Base-by-base conservation (phyloP, 2,888 invertebrate species). In the Nomada flava region DNA sequence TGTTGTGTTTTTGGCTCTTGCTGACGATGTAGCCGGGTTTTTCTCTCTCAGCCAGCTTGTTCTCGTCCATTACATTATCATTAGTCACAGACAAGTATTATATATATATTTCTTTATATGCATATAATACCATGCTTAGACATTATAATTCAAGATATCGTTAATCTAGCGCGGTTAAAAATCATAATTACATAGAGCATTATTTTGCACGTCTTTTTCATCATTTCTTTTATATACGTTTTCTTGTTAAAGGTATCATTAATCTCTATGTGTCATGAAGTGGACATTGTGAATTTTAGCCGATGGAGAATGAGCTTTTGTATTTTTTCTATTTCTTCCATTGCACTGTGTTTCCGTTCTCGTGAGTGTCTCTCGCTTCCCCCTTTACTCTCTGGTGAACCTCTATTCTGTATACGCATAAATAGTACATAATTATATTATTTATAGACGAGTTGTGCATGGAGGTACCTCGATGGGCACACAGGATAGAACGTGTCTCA, bases 401-500 rank as follows among this genome's bases (percentile, higher is more conserved):
- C 18, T 68, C 69, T 84, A 68, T 11, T 73, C 75, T 90, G 85
- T 88, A 85, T 88, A 88, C 87, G 90, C 91, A 89, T 92, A 91
- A 91, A 91, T 91, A 89, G 84, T 90, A 89, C 79, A 84, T 90
- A 85, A 88, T 90, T 91, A 88, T 89, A 86, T 90, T 89, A 91
- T 91, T 91, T 89, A 86, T 90, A 91, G 89, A 91, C 90, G 89
- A 89, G 89, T 91, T 91, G 90, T 91, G 92, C 92, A 90, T 89
- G 90, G 91, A 91, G 90, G 88, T 90, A 88, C 87, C 87, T 77
- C 77, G 76, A 86, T 18, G 76, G 81, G 79, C 70, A 80, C 74
- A 65, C 67, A 82, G 77, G 73, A 70, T 79, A 68, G 60, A 72
- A 79, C 74, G 75, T 64, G 62, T 65, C 57, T 65, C 57, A 26